A percentile compares a stretch with the other conserved stretches of the same genome.
phyloP scores from a whole-genome alignment of 2,113 vertebrate species.

The Glaucidium brasilianum region DNA sequence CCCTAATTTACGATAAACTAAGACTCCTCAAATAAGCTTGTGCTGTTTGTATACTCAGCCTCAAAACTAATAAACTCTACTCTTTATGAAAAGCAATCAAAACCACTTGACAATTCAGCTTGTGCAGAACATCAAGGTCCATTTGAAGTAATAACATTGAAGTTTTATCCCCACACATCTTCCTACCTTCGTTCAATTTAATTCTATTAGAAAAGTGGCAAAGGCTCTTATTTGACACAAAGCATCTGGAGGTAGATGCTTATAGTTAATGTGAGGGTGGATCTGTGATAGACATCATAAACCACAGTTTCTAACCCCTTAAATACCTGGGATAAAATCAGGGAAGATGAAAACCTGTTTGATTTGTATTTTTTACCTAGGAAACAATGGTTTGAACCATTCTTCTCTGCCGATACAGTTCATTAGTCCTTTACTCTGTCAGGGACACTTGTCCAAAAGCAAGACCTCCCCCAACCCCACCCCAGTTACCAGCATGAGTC shows the following conservation, averaged over 20 bases:
- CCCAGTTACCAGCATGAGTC: neutral
- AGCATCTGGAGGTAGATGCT: neutral
- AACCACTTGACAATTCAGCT: neutral
- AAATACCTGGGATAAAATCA: neutral
- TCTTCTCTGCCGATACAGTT: neutral
- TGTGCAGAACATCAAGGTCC: neutral
- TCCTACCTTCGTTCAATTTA: neutral
- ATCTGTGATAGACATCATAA: neutral
- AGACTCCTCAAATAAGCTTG: neutral
- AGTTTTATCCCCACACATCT: neutral
- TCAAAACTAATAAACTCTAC: neutral
- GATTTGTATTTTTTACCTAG: neutral
- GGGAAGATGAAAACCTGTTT: neutral
- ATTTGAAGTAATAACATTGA: neutral
- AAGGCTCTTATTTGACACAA: neutral
- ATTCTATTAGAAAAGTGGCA: neutral
- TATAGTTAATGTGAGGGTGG: neutral
- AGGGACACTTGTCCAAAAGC: neutral
- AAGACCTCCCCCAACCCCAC: rapidly evolving
- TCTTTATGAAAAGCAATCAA: neutral
- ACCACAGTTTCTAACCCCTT: rapidly evolving
- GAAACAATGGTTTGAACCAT: neutral
- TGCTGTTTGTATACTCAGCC: neutral
- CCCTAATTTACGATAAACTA: neutral
- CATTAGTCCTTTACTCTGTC: neutral